Conservation (phyloP, 2,797 vertebrate genomes). For the Bucorvus abyssinicus region DNA sequence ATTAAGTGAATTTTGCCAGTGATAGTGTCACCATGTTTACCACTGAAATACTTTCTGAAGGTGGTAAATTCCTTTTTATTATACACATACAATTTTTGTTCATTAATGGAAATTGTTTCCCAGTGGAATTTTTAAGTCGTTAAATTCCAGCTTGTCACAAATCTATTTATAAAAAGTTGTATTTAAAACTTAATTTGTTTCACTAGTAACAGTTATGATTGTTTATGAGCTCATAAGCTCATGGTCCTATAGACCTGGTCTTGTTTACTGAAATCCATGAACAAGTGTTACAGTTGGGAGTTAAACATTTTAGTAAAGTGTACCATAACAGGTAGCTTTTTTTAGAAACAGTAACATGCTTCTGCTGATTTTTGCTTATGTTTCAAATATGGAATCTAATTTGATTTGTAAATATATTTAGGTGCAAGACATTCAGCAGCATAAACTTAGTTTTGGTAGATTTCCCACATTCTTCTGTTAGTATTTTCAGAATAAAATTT, state of each 20-base stretch:
- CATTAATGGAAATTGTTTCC: not conserved
- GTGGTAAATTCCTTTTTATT: not conserved
- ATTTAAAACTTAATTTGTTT: not conserved
- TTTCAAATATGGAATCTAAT: not conserved
- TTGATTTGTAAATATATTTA: not conserved
- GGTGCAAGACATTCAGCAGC: not conserved
- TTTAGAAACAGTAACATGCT: not conserved
- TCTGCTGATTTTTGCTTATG: not conserved
- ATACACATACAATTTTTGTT: not conserved
- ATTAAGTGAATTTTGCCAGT: not conserved
- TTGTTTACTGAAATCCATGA: not conserved
- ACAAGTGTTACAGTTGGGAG: not conserved
- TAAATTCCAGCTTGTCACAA: not conserved
- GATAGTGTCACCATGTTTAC: not conserved
- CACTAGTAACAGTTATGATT: not conserved
- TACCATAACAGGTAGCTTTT: not conserved
- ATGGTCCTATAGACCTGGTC: not conserved
- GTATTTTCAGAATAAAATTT: not conserved
- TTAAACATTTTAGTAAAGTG: not conserved
- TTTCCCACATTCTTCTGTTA: not conserved
- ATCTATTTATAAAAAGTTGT: not conserved
- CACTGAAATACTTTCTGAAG: not conserved
- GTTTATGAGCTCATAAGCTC: not conserved
- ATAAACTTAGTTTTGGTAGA: not conserved
- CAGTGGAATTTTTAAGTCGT: accelerated